Conservation (phyloP, 2,797 vertebrate species). For the Pangasius larnaudii region DNA sequence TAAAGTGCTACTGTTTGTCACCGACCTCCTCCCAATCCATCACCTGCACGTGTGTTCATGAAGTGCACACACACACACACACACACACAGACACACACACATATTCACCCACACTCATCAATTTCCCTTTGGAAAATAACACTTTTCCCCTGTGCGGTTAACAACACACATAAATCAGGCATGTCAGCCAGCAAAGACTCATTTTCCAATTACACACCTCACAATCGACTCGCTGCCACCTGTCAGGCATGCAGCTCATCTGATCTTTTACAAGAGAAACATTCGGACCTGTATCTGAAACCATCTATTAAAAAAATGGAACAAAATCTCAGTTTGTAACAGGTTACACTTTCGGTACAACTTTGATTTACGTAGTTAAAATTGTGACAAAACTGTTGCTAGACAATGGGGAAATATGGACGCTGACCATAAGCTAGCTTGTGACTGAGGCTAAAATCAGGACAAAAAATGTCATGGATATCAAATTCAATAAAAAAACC, state of each 20-base stretch:
- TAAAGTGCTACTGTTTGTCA: slow-evolving; percentile 65
- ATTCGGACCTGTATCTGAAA: background rate
- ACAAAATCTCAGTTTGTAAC: background rate
- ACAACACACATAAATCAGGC: slow-evolving; percentile 29
- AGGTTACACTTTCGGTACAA: background rate
- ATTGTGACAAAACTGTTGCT: background rate
- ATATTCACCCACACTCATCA: background rate
- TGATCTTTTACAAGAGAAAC: background rate
- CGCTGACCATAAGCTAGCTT: background rate
- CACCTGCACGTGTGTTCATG: slow-evolving; percentile 44
- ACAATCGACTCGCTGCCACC: background rate
- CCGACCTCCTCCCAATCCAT: slow-evolving; percentile 61
- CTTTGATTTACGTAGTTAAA: background rate
- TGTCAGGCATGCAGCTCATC: slow-evolving; percentile 1
- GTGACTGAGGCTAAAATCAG: background rate
- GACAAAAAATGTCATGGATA: background rate
- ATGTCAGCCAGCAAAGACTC: slow-evolving; percentile 10
- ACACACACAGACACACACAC: slow-evolving; percentile 16
- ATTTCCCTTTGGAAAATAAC: slow-evolving; percentile 18
- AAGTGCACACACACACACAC: slow-evolving; percentile 37
- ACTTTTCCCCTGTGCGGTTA: background rate
- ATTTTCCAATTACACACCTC: slow-evolving; percentile 17
- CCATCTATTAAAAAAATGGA: background rate
- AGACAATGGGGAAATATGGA: background rate
- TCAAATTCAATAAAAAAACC: background rate